Conservation (phyloP, 2,888 invertebrate genomes). For the Pterobdella sp. region DNA sequence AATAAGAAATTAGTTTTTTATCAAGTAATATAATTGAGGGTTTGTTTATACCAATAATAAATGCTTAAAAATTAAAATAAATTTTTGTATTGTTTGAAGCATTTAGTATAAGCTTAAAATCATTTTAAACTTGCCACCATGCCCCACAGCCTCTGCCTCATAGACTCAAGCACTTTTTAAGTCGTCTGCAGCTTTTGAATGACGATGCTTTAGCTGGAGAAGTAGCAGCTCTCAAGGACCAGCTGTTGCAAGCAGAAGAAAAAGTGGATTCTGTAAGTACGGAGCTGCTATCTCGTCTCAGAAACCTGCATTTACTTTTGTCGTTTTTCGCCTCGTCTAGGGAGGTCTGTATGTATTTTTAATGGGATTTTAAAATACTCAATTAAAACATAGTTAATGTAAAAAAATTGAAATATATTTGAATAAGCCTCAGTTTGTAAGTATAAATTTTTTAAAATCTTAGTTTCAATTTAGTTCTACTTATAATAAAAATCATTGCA, state of each 20-base stretch:
- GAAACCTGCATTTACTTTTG: background rate
- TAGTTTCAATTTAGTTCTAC: no score
- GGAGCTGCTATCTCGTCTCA: background rate
- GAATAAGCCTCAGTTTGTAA: background rate
- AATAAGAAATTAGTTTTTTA: no score
- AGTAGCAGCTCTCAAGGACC: background rate
- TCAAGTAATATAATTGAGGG: no score
- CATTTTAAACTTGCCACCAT: no score
- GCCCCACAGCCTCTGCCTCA: constrained; percentile 24
- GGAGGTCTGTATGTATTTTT: no score
- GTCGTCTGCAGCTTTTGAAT: background rate
- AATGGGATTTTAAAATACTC: background rate
- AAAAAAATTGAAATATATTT: background rate
- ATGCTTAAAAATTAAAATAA: no score
- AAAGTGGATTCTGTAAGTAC: constrained; percentile 2
- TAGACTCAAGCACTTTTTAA: constrained; percentile 15
- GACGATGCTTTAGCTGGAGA: background rate
- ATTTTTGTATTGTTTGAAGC: no score
- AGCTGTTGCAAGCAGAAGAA: background rate
- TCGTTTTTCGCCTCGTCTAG: constrained; percentile 2
- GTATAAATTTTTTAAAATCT: no score
- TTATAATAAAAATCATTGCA: no score
- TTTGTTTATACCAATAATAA: no score
- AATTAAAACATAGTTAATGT: background rate
- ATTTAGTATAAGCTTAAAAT: no score